Conservation (phyloP, 1,140 invertebrate species). For the Drosophila prosaltans region DNA sequence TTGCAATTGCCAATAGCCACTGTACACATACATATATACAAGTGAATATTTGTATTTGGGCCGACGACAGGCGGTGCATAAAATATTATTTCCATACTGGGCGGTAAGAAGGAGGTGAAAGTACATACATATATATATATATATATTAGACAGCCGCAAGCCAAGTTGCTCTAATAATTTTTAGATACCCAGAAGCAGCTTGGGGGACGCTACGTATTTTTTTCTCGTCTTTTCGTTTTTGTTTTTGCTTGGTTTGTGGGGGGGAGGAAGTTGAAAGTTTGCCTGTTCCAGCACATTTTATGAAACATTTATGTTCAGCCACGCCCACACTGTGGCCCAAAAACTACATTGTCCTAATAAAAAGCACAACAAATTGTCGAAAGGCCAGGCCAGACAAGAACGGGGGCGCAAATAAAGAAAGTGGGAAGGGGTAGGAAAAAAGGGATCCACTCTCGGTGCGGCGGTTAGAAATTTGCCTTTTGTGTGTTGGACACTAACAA, state of each 20-base stretch:
- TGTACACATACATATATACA: conserved; percentile 6
- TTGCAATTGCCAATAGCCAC: conserved; percentile 30
- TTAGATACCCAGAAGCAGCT: conserved; percentile 44
- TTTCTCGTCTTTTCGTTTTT: neutral
- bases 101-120: too few relatives aligned
- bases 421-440: conserved; percentile 17
- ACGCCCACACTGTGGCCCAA: neutral
- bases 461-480: conserved; percentile 54
- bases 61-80: conserved; percentile 39
- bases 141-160: conserved; percentile 21
- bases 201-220: conserved; percentile 13
- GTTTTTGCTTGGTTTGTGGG: neutral
- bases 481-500: conserved; percentile 52
- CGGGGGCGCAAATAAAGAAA: too few relatives aligned
- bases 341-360: conserved; percentile 57
- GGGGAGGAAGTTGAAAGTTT: conserved; percentile 5
- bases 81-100: conserved; percentile 46
- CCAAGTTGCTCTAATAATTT: conserved; percentile 63
- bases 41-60: neutral
- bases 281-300: conserved; percentile 48
- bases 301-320: conserved; percentile 70
- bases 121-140: conserved; percentile 14
- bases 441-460: conserved; percentile 23
- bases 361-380: conserved; percentile 78
- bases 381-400: conserved; percentile 28